Conservation (phyloP, 2,113 vertebrate species). For the Aythya baeri region DNA sequence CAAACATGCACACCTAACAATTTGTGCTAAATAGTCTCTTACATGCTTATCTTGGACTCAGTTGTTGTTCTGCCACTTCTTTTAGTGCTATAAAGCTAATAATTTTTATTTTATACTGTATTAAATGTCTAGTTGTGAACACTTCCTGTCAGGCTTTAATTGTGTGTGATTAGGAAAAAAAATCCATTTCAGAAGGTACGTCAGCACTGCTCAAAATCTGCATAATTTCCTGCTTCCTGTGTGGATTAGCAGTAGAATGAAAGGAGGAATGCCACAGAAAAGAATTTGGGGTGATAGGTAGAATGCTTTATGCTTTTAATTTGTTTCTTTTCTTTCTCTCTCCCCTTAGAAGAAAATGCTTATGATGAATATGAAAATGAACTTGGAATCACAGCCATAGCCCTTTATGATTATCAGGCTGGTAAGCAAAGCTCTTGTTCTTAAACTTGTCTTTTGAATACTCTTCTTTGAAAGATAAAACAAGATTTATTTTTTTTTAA, state of each 20-base stretch:
- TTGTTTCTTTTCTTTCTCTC: background rate
- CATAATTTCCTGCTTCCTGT: background rate
- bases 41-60: background rate
- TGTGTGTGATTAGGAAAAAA: background rate
- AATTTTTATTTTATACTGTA: background rate
- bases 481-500: background rate
- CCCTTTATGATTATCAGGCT: constrained; percentile 97
- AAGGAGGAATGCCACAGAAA: background rate
- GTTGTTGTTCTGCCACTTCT: background rate
- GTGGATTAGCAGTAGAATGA: background rate
- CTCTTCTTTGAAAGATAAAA: background rate
- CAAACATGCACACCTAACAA: background rate
- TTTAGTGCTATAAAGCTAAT: background rate
- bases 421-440: constrained; percentile 77
- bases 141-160: background rate
- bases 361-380: constrained; percentile 88
- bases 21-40: background rate
- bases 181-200: background rate
- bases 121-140: background rate
- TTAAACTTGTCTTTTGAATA: background rate
- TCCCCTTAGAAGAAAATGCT: constrained; percentile 75
- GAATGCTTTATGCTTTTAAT: background rate
- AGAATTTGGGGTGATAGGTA: background rate
- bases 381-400: constrained; percentile 92
- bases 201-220: background rate